phyloP scores from a whole-genome alignment of 1,140 invertebrate genomes.

The Drosophila auraria region DNA sequence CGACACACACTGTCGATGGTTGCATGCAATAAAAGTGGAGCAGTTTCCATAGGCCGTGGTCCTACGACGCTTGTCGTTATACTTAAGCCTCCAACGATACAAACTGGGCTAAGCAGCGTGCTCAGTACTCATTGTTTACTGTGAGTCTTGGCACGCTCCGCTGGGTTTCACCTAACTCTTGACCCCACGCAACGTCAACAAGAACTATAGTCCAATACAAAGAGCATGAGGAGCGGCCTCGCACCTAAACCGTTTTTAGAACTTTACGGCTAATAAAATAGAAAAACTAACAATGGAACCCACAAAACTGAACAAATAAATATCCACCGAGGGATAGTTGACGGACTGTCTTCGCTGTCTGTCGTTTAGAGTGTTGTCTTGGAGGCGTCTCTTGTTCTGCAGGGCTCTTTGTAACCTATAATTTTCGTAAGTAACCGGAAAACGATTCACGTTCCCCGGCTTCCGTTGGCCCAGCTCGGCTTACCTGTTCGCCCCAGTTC shows the following conservation, averaged over 20 bases:
- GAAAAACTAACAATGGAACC: constrained; percentile 38
- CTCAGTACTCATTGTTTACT: constrained; percentile 26
- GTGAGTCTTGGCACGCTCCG: constrained; percentile 57
- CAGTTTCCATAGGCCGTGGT: constrained; percentile 22
- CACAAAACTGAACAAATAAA: constrained; percentile 48
- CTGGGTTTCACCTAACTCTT: constrained; percentile 70
- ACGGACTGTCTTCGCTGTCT: constrained; percentile 52
- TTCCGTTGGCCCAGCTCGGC: constrained; percentile 51
- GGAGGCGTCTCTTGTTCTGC: constrained; percentile 20
- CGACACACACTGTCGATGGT: constrained; percentile 56
- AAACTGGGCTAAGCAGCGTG: constrained; percentile 55
- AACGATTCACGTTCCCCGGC: constrained; percentile 60
- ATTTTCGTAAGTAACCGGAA: constrained; percentile 77
- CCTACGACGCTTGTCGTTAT: constrained; percentile 28
- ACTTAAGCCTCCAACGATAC: constrained; percentile 49
- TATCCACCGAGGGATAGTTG: constrained; percentile 49
- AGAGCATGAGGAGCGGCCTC: constrained; percentile 19
- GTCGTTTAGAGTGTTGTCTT: constrained; percentile 13
- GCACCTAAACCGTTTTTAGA: constrained; percentile 56
- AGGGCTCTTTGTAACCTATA: constrained; percentile 63
- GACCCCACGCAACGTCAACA: constrained; percentile 67
- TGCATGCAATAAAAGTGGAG: constrained; percentile 74
- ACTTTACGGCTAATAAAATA: constrained; percentile 75
- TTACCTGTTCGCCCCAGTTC: constrained; percentile 28
- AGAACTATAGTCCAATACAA: constrained; percentile 12